Evolutionary conservation across 2,888 invertebrate genomes (phyloP).

Genomic region (Danaus chrysippus): DNA sequence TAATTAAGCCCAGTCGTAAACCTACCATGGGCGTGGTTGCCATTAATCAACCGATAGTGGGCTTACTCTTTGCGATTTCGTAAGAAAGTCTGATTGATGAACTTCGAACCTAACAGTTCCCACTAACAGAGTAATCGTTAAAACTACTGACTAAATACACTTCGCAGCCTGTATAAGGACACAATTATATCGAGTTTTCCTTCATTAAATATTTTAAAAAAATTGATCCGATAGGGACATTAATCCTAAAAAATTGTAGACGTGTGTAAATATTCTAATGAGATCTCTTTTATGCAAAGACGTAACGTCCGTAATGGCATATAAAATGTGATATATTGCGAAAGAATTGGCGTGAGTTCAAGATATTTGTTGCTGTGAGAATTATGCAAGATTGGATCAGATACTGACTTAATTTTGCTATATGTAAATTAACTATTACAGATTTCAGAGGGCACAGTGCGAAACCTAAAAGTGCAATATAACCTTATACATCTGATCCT

Average conservation of each 20-base stretch:
- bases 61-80: conserved; percentile 42
- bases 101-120: conserved; percentile 16
- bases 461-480: too few species aligned
- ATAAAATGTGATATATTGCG: conserved; percentile 37
- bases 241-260: too few species aligned
- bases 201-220: too few species aligned
- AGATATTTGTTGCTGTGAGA: conserved; percentile 35
- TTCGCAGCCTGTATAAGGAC: too few species aligned
- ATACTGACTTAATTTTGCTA: conserved; percentile 24
- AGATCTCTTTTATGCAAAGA: conserved; percentile 35
- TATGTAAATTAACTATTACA: conserved; percentile 23
- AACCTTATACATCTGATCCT: too few species aligned
- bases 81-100: conserved; percentile 37
- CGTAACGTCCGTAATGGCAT: conserved; percentile 35
- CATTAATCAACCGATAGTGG: conserved; percentile 50
- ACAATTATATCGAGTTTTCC: too few species aligned
- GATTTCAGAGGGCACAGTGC: too few species aligned
- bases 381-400: conserved; percentile 28
- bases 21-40: conserved; percentile 44
- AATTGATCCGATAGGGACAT: too few species aligned
- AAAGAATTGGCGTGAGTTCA: conserved; percentile 38
- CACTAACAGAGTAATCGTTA: conserved; percentile 9
- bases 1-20: conserved; percentile 42
- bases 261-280: conserved; percentile 16
- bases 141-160: conserved; percentile 1